A percentile compares a stretch with the other conserved stretches of the same genome.
These are phyloP conservation scores for Byasa hedistus DNA, from an alignment of 2,888 invertebrate species.

Conservation along the genomic window DNA sequence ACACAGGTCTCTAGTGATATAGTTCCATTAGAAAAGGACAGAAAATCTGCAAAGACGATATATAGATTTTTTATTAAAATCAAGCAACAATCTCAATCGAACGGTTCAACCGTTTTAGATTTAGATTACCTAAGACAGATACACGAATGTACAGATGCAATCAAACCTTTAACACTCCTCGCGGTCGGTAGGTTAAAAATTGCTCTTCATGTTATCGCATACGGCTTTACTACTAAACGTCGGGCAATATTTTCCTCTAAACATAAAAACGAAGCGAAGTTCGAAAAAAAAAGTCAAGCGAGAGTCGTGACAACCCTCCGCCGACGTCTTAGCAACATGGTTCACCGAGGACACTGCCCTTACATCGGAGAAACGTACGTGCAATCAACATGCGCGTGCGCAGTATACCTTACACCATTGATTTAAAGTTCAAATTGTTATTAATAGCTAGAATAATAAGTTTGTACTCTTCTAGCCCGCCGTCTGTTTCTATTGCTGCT, in stretches of 20 bases:
- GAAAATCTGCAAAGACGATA: too few species aligned
- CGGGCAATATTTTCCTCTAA: slow-evolving; percentile 30
- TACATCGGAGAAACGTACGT: slow-evolving; percentile 46
- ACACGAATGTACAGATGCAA: too few species aligned
- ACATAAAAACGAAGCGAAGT: slow-evolving; percentile 40
- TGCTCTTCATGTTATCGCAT: slow-evolving; percentile 6
- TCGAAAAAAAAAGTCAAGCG: slow-evolving; percentile 47
- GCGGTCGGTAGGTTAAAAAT: not conserved
- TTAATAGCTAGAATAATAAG: slow-evolving; percentile 25
- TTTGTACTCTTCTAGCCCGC: slow-evolving; percentile 34
- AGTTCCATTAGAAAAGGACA: too few species aligned
- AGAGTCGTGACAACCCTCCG: slow-evolving; percentile 69
- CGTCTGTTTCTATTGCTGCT: slow-evolving; percentile 26
- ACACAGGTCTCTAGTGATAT: too few species aligned
- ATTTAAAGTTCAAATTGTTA: slow-evolving; percentile 26
- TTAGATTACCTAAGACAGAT: too few species aligned
- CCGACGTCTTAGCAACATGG: slow-evolving; percentile 62
- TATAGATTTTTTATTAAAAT: too few species aligned
- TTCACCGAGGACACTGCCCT: slow-evolving; percentile 71
- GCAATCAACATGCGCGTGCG: slow-evolving; percentile 29
- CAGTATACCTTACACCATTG: slow-evolving; percentile 33
- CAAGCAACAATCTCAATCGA: too few species aligned
- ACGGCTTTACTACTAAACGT: slow-evolving; percentile 27
- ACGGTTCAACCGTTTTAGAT: too few species aligned
- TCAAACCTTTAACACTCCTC: too few species aligned